Evolutionary conservation across 2,888 invertebrate species (phyloP), one percentile per base, ranked within the genome.

Genomic region (Scelioninae gen. 2): DNA sequence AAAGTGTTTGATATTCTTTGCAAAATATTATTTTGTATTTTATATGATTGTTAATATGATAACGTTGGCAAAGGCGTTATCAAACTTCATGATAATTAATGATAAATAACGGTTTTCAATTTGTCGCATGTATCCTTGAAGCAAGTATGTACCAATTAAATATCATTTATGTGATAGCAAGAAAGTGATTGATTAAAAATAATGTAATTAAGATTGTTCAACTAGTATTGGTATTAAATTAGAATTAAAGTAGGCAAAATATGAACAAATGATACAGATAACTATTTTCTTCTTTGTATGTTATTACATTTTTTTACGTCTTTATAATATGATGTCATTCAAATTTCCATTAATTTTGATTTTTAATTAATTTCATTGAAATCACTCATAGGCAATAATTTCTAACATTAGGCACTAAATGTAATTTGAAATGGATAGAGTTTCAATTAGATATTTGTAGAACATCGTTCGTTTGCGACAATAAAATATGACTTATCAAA

Each of bases 101-200:
- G 25, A 39, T 18, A 37, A 10, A 16, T 16, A 9, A 37, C 22
- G 22, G 6, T 52, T 50, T 33, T n/a, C 18, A 50, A 11, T 37
- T 52, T 37, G 10, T 15, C 7, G 15, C 35, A 28, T 11, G n/a
- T 25, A 41, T 19, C 16, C 41, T 25, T 25, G 25, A 41, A 55
- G 39, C 55, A 53, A 19, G 16, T 25, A 39, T 53, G 39, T n/a
- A 35, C 16, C 15, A 53, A 53, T 53, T 53, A 53, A 55, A 43
- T 41, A 22, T 6, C 35, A 35, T 35, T n/a, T 22, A 22, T 10
- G 9, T 46, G 46, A 25, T 43, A 25, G 6, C 6, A 25, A 25
- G 3, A 18, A 55, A 19, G 7, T 18, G 35, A 19, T 35, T 19
- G 18, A 52, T 35, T 33, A 18, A 13, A 10, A 35, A 52, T 1